phyloP scores from a whole-genome alignment of 2,113 vertebrate species.

The Actinemys pallida region DNA sequence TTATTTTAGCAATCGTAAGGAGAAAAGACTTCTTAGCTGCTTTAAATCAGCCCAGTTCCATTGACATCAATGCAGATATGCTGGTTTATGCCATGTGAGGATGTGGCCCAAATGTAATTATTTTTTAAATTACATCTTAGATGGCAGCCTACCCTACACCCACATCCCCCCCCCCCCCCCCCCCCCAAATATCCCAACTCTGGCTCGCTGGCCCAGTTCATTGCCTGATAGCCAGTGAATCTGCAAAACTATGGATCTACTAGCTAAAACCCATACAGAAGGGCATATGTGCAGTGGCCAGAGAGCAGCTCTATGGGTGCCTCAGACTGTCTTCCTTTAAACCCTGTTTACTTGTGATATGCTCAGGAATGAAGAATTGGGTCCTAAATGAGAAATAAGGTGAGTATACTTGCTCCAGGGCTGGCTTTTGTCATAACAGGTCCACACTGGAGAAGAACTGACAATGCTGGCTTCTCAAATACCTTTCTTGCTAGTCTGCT shows the following conservation, averaged over 20 bases:
- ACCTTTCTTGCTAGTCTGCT: background rate
- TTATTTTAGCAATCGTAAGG: background rate
- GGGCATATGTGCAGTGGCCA: no score
- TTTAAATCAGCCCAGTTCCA: background rate
- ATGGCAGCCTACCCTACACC: background rate
- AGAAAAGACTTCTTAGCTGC: background rate
- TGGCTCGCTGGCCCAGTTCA: background rate
- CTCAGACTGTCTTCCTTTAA: no score
- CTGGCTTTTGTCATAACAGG: background rate
- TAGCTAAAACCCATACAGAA: background rate
- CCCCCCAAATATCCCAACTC: background rate
- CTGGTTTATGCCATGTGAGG: background rate
- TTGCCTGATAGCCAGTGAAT: background rate
- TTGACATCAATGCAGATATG: background rate
- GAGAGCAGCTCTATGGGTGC: no score
- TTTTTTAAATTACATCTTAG: background rate
- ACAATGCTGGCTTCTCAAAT: background rate
- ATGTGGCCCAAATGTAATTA: background rate
- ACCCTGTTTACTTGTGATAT: background rate
- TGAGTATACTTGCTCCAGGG: background rate
- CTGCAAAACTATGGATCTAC: background rate
- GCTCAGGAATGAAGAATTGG: background rate
- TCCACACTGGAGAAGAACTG: background rate
- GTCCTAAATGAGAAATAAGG: background rate
- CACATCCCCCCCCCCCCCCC: no score